Evolutionary conservation across 2,888 invertebrate species (phyloP), one percentile per base, ranked within the genome.

Genomic region (Diadromus collaris): DNA sequence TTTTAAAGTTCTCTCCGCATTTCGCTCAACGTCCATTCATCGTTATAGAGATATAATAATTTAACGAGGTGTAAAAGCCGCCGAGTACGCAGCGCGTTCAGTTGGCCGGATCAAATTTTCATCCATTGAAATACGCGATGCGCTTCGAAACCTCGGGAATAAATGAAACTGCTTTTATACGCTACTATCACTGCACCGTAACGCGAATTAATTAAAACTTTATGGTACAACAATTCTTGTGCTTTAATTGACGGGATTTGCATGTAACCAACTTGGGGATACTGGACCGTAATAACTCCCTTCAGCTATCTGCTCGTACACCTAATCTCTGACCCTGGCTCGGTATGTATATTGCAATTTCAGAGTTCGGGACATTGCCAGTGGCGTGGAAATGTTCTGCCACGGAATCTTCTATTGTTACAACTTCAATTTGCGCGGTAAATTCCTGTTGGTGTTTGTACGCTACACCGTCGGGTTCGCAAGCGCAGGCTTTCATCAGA

Each of bases 191-290:
- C 3, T 51, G 16, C 2, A 58, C 3, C 51, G 16, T 10, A 38
- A 19, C 60, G 13, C 0, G 19, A 44, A 19, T 68, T 74, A 27
- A 68, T 74, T 61, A 60, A 60, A 34, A 54, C 38, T 24, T 27
- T 19, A 60, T 16, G 48, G 29, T 34, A 9, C 6, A 41, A 65
- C 64, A 24, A 46, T 41, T 34, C 46, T 65, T 27, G 9, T 29
- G 24, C 41, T 41, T 60, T n/a, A 6, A 67, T 73, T 60, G 6
- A n/a, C 32, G 32, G 4, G 6, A 60, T 61, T 75, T 61, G 27
- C 41, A 68, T 56, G 38, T 21, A 9, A 10, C n/a, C 16, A 34
- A 1, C 13, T 21, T 65, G 10, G 27, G 48, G 60, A 74, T 13
- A 2, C n/a, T 38, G 27, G 32, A 27, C 27, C 65, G 7, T 67